These are phyloP conservation scores for Caenorhabditis wallacei DNA, from an alignment of 2,888 invertebrate species.

Conservation along the genomic window DNA sequence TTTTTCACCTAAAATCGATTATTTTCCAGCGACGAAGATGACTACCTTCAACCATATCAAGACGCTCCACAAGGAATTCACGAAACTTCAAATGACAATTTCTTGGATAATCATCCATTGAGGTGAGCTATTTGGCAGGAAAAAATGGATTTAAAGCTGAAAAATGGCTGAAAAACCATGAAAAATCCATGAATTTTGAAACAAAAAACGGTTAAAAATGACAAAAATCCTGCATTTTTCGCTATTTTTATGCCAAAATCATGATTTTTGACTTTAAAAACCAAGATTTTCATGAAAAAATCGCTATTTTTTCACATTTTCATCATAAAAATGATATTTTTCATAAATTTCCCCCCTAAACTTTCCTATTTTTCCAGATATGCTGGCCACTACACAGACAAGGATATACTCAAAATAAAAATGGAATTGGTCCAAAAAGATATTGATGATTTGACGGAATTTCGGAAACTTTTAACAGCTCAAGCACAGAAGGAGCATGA, in stretches of 20 bases:
- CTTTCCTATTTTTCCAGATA: constrained; percentile 33
- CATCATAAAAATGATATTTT: no score
- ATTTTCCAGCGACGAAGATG: constrained; percentile 62
- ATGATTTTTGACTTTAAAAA: background rate
- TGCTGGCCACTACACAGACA: constrained; percentile 52
- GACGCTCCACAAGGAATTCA: constrained; percentile 12
- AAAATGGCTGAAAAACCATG: no score
- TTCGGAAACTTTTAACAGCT: constrained; percentile 5
- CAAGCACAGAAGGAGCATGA: constrained; percentile 48
- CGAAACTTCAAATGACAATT: constrained; percentile 25
- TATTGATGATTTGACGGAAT: constrained; percentile 41
- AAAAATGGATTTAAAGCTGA: no score
- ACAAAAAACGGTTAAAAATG: no score
- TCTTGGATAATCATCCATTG: constrained; percentile 48
- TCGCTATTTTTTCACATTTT: no score
- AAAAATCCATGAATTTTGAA: no score
- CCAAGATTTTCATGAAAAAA: no score
- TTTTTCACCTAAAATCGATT: background rate
- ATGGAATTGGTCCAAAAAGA: constrained; percentile 51
- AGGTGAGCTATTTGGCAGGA: constrained; percentile 24
- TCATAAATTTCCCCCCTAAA: no score
- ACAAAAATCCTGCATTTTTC: no score
- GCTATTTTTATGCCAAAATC: no score
- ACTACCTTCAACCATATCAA: constrained; percentile 37
- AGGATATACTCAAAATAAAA: constrained; percentile 48